phyloP scores from a whole-genome alignment of 2,888 invertebrate genomes.

The Ypsolopha sequella region DNA sequence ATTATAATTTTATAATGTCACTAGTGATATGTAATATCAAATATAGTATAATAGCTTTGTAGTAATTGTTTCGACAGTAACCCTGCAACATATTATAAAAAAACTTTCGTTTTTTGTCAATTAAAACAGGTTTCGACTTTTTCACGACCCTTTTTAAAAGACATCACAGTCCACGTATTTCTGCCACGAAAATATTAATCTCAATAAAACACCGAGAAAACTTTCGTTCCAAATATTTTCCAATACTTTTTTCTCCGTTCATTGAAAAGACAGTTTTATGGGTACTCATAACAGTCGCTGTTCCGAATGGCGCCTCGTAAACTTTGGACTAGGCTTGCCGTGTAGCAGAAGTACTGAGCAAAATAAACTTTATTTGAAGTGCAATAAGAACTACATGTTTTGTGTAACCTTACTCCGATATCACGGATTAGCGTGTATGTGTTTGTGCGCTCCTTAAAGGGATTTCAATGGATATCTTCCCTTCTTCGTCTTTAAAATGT shows the following conservation, averaged over 20 bases:
- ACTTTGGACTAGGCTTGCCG: neutral
- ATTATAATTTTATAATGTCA: too few relatives aligned
- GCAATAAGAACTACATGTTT: neutral
- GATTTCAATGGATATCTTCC: too few relatives aligned
- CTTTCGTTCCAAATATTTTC: neutral
- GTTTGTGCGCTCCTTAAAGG: too few relatives aligned
- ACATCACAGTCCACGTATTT: too few relatives aligned
- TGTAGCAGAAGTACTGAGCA: conserved; percentile 5
- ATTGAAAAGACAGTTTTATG: conserved; percentile 21
- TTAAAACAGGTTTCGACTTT: too few relatives aligned
- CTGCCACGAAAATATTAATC: neutral
- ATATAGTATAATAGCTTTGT: neutral
- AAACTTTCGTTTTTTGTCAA: too few relatives aligned
- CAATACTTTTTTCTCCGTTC: conserved; percentile 15
- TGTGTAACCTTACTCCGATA: neutral
- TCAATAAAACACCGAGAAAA: neutral
- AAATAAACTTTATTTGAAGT: conserved; percentile 14
- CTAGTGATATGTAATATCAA: neutral
- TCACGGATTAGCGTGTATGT: too few relatives aligned
- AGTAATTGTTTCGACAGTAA: too few relatives aligned
- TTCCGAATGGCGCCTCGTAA: conserved; percentile 9
- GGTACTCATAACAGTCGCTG: conserved; percentile 15
- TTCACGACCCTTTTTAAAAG: too few relatives aligned
- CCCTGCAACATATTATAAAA: too few relatives aligned
- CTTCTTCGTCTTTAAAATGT: too few relatives aligned